phyloP scores from a whole-genome alignment of 2,797 vertebrate species.

The Masticophis lateralis region DNA sequence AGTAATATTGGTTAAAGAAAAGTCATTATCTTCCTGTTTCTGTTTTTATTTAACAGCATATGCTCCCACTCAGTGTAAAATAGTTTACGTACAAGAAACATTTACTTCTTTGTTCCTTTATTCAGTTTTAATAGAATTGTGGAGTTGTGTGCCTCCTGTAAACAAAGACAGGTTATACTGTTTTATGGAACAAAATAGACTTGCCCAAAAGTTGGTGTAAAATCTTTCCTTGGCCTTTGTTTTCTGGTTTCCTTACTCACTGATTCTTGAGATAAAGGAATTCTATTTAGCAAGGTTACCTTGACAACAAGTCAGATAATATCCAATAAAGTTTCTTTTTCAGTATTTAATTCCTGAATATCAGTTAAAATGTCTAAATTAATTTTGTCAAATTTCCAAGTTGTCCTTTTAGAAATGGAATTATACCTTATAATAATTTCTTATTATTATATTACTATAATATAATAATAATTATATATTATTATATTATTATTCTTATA shows the following conservation, averaged over 20 bases:
- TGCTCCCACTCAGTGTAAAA: constrained; percentile 14
- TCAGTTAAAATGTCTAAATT: constrained; percentile 44
- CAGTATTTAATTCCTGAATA: constrained; percentile 57
- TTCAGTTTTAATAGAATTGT: constrained; percentile 32
- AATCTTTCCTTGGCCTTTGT: constrained; percentile 36
- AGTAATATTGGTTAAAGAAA: neutral
- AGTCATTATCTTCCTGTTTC: neutral
- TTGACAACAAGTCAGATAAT: constrained; percentile 65
- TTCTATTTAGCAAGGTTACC: constrained; percentile 65
- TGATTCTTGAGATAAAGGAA: constrained; percentile 63
- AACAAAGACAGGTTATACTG: constrained; percentile 32
- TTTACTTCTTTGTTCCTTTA: constrained; percentile 2
- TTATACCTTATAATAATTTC: constrained; percentile 28
- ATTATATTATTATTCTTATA: no score
- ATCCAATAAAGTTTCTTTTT: constrained; percentile 60
- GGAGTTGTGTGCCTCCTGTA: constrained; percentile 39
- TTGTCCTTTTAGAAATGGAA: neutral
- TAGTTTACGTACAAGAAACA: constrained; percentile 33
- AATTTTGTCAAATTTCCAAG: constrained; percentile 33
- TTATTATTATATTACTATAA: no score
- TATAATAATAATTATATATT: no score
- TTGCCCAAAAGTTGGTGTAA: constrained; percentile 31
- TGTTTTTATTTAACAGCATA: neutral
- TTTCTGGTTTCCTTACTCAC: constrained; percentile 29
- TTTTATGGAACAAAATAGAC: constrained; percentile 32